phyloP scores from a whole-genome alignment of 2,113 vertebrate species.

The Tyto alba region DNA sequence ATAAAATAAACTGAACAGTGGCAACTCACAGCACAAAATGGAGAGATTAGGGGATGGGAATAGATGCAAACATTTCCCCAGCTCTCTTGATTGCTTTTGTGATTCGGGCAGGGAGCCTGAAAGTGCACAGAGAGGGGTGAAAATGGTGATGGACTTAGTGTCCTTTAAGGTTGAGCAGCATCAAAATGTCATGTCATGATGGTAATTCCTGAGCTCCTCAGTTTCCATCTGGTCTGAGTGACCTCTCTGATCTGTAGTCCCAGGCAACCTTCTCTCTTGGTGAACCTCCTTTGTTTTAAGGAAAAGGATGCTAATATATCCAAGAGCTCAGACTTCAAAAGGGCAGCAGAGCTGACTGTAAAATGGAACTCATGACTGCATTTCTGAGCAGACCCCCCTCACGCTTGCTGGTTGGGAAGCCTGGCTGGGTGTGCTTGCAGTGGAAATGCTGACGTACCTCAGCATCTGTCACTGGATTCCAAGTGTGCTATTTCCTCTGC shows the following conservation, averaged over 20 bases:
- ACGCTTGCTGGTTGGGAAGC: background rate
- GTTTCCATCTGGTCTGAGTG: background rate
- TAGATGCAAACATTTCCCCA: background rate
- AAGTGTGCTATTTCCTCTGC: conserved; percentile 37
- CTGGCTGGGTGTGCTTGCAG: background rate
- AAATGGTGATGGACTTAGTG: background rate
- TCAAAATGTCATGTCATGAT: background rate
- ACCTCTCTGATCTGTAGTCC: background rate
- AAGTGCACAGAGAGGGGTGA: background rate
- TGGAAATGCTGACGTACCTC: conserved; percentile 29
- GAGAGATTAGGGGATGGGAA: background rate
- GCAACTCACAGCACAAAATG: background rate
- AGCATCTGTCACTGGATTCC: conserved; percentile 1
- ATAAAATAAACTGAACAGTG: background rate
- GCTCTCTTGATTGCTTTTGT: background rate
- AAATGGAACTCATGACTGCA: background rate
- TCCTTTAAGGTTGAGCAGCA: background rate
- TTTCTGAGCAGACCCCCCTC: background rate
- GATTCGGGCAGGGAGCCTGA: background rate
- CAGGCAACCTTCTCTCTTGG: background rate
- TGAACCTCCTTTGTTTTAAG: background rate
- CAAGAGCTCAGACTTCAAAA: background rate
- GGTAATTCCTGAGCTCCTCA: background rate
- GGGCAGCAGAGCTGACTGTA: background rate
- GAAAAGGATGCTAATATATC: background rate